Percentiles rank a stretch among this genome's conserved stretches.
Conservation (phyloP, 2,113 vertebrate genomes). For the Syngnathus floridae region DNA sequence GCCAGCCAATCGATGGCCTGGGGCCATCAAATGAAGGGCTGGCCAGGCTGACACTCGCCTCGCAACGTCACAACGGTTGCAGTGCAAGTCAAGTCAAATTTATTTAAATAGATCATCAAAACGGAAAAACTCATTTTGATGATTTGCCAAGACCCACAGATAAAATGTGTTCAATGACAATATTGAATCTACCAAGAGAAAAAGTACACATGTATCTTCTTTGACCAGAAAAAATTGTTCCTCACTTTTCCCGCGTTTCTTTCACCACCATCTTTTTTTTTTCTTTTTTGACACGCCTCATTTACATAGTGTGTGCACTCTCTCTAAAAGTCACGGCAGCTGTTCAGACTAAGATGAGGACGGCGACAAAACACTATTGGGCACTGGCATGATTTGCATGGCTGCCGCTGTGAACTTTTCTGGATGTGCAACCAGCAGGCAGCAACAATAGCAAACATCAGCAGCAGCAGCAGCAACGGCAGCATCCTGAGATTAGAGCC, state of each 20-base stretch:
- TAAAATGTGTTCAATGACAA: too few relatives aligned
- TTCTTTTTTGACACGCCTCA: not conserved
- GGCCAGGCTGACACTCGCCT: not conserved
- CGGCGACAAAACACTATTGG: not conserved
- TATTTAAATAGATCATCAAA: too few relatives aligned
- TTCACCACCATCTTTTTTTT: too few relatives aligned
- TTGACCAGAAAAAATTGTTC: too few relatives aligned
- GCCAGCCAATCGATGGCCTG: not conserved
- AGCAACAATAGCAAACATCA: slow-evolving; percentile 59
- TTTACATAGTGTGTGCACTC: not conserved
- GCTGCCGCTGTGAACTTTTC: slow-evolving; percentile 66
- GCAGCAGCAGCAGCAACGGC: slow-evolving; percentile 66
- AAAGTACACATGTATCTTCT: too few relatives aligned
- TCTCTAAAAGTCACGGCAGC: not conserved
- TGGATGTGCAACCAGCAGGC: slow-evolving; percentile 66
- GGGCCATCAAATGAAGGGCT: not conserved
- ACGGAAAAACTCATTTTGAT: too few relatives aligned
- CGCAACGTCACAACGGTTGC: not conserved
- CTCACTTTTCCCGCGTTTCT: too few relatives aligned
- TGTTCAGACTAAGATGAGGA: not conserved
- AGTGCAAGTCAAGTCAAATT: not conserved
- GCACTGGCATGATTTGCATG: slow-evolving; percentile 57
- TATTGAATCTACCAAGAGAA: too few relatives aligned
- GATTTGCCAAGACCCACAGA: too few relatives aligned
- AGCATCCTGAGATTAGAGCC: slow-evolving; percentile 64